Conservation (phyloP, 2,113 vertebrate genomes). For the Pogona vitticeps region DNA sequence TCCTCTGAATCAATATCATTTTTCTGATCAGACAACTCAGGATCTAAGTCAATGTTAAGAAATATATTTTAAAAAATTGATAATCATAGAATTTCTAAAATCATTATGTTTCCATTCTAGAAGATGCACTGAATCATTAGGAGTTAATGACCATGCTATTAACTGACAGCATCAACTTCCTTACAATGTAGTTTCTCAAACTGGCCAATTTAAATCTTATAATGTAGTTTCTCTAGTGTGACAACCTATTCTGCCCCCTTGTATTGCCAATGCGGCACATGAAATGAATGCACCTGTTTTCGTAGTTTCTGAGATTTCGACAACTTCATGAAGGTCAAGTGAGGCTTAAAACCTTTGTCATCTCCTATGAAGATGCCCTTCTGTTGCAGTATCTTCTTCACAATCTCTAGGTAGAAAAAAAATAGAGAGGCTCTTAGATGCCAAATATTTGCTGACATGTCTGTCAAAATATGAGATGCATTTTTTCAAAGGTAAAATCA, state of each 20-base stretch:
- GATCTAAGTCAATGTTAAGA: not conserved
- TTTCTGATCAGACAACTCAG: not conserved
- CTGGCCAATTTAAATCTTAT: not conserved
- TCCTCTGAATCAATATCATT: not conserved
- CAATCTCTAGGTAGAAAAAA: constrained; percentile 76
- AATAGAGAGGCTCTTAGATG: constrained; percentile 44
- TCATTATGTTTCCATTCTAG: not conserved
- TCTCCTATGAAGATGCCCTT: constrained; percentile 84
- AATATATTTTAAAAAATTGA: not conserved
- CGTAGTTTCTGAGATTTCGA: constrained; percentile 84
- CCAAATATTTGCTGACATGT: constrained; percentile 18
- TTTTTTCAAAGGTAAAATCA: constrained; percentile 39
- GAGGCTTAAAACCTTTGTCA: constrained; percentile 85
- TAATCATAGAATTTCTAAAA: not conserved
- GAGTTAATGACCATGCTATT: not conserved
- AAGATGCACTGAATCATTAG: not conserved
- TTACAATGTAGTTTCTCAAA: not conserved
- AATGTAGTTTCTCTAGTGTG: no score
- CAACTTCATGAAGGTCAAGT: constrained; percentile 97
- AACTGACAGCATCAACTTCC: not conserved
- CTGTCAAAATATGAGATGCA: constrained; percentile 26
- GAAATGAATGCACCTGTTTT: constrained; percentile 80
- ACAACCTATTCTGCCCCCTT: not conserved
- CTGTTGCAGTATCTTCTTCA: constrained; percentile 84
- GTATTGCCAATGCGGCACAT: not conserved